Evolutionary conservation across 2,888 invertebrate genomes (phyloP).

Genomic region (Acleris sparsana): DNA sequence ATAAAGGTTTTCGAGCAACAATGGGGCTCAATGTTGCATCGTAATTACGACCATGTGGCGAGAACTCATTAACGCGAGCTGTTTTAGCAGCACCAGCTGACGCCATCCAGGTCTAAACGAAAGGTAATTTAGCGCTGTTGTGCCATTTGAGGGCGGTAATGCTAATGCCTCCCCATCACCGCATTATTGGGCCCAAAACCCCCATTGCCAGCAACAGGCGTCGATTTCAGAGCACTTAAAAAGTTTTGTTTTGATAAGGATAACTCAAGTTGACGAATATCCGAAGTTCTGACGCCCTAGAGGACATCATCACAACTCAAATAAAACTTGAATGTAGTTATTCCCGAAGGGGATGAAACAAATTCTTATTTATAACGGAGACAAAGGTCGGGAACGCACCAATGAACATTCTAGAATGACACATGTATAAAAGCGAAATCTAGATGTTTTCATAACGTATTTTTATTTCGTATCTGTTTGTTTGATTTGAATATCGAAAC

Average conservation of each 20-base stretch:
- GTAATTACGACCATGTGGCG: constrained; percentile 57
- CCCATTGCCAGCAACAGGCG: constrained; percentile 13
- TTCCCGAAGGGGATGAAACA: constrained; percentile 35
- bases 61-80: constrained; percentile 63
- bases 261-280: constrained; percentile 43
- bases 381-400: too few species aligned
- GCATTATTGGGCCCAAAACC: constrained; percentile 28
- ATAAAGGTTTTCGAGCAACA: constrained; percentile 45
- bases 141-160: constrained; percentile 53
- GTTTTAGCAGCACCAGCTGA: constrained; percentile 56
- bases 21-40: constrained; percentile 52
- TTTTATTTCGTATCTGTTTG: too few species aligned
- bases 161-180: constrained; percentile 40
- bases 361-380: too few species aligned
- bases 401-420: too few species aligned
- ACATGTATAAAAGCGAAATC: too few species aligned
- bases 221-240: constrained; percentile 9
- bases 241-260: constrained; percentile 28
- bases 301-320: constrained; percentile 48
- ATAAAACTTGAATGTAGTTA: constrained; percentile 55
- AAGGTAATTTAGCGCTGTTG: constrained; percentile 64
- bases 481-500: too few species aligned
- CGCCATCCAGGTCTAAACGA: constrained; percentile 72
- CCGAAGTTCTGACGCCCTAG: constrained; percentile 38
- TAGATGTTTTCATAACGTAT: too few species aligned